A percentile compares a stretch with the other conserved stretches of the same genome.
These are phyloP conservation scores for Himalopsyche tibetana DNA, from an alignment of 2,888 invertebrate genomes.

Conservation along the genomic window DNA sequence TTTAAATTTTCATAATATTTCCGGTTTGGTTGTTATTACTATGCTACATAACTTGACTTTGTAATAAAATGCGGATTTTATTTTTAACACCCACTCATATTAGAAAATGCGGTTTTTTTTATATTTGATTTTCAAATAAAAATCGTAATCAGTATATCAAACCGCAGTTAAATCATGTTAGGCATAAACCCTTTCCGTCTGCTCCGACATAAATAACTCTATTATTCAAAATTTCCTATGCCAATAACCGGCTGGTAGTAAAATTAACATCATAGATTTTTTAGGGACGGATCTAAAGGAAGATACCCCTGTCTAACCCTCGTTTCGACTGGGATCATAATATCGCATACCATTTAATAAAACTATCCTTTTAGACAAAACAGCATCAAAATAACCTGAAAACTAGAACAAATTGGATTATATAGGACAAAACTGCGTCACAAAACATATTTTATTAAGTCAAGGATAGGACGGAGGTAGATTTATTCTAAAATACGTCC, in stretches of 20 bases:
- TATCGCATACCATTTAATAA: slow-evolving; percentile 42
- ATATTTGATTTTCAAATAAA: neutral
- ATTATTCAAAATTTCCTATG: slow-evolving; percentile 35
- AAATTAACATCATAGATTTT: slow-evolving; percentile 43
- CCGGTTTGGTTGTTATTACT: too few relatives aligned
- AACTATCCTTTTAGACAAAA: slow-evolving; percentile 38
- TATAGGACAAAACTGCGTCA: slow-evolving; percentile 11
- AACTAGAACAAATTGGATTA: slow-evolving; percentile 23
- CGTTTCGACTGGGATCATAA: slow-evolving; percentile 37
- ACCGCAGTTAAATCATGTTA: neutral
- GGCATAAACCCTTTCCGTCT: neutral
- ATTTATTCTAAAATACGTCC: neutral
- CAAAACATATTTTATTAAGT: slow-evolving; percentile 27
- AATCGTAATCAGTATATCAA: neutral
- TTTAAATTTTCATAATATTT: too few relatives aligned
- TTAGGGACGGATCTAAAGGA: slow-evolving; percentile 18
- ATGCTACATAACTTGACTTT: too few relatives aligned
- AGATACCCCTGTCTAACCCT: slow-evolving; percentile 42
- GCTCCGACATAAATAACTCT: slow-evolving; percentile 24
- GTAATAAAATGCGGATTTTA: too few relatives aligned
- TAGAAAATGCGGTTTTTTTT: neutral
- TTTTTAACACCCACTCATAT: too few relatives aligned
- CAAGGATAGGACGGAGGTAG: neutral
- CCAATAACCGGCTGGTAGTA: slow-evolving; percentile 35
- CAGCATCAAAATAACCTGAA: slow-evolving; percentile 21